phyloP scores from a whole-genome alignment of 1,140 invertebrate genomes.

The Aphelenchoides besseyi region DNA sequence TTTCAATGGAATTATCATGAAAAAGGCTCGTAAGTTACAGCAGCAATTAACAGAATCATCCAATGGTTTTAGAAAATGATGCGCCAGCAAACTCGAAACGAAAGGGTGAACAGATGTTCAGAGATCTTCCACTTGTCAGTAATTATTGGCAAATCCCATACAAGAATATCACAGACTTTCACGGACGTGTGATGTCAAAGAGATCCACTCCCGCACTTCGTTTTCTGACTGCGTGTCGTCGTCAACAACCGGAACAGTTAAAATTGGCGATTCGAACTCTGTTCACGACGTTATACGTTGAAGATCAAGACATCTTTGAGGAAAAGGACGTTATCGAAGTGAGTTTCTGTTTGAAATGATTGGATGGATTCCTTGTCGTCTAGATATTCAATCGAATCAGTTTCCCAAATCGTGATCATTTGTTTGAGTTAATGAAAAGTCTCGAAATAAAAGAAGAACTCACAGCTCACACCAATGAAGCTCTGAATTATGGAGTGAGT shows the following conservation, averaged over 20 bases:
- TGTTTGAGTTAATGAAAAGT: not conserved
- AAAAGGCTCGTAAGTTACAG: not conserved
- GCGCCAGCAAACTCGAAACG: not conserved
- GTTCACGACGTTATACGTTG: slow-evolving; percentile 5
- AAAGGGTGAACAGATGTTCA: not conserved
- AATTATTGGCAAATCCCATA: not conserved
- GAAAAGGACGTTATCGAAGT: not conserved
- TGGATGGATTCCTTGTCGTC: not conserved
- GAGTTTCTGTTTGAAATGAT: not conserved
- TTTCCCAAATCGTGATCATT: not conserved
- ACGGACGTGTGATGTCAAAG: not conserved
- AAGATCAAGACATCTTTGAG: slow-evolving; percentile 10
- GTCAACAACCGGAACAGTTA: not conserved
- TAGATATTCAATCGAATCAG: not conserved
- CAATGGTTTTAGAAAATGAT: not conserved
- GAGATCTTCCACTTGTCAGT: not conserved
- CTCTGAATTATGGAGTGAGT: not conserved
- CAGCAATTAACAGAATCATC: not conserved
- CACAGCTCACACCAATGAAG: not conserved
- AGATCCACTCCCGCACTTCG: not conserved
- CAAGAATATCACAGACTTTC: not conserved
- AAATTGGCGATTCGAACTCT: not conserved
- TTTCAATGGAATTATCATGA: slow-evolving; percentile 18
- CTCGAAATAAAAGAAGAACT: not conserved
- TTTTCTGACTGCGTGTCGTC: not conserved